A percentile compares a stretch with the other conserved stretches of the same genome.
phyloP scores from a whole-genome alignment of 2,888 invertebrate species.

The Sinotaia quadrata region DNA sequence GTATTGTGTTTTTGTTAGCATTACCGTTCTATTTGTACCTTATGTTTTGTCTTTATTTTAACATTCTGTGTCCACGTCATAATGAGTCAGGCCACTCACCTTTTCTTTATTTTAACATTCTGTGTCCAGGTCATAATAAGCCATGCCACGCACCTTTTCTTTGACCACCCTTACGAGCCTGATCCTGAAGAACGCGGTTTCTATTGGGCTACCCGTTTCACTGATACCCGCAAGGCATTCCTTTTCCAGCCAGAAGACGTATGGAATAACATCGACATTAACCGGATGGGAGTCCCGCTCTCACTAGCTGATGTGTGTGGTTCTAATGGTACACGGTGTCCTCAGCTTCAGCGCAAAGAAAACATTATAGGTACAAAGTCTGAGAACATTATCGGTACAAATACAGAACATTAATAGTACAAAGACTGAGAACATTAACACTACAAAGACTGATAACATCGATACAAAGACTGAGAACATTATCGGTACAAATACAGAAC shows the following conservation, averaged over 20 bases:
- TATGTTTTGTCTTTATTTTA: neutral
- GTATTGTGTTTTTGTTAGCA: neutral
- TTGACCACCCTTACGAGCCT: conserved; percentile 64
- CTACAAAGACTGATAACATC: no score
- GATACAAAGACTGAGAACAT: no score
- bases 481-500: no score
- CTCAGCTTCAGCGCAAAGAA: conserved; percentile 47
- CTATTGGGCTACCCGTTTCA: conserved; percentile 68
- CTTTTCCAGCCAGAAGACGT: conserved; percentile 55
- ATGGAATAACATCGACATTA: conserved; percentile 48
- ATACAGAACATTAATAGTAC: no score
- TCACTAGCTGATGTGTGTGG: conserved; percentile 48
- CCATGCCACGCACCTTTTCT: conserved; percentile 59
- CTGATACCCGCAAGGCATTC: conserved; percentile 56
- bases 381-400: no score
- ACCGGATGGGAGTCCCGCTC: conserved; percentile 47
- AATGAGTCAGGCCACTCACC: no score
- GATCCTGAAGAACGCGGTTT: conserved; percentile 65
- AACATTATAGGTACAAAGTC: conserved; percentile 68
- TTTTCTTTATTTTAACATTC: no score
- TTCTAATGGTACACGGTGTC: conserved; percentile 46
- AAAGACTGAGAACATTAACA: no score
- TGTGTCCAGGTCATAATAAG: conserved; percentile 61
- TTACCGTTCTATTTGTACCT: neutral
- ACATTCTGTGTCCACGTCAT: no score